A percentile compares a stretch with the other conserved stretches of the same genome.
Evolutionary conservation across 2,888 invertebrate species (phyloP).

Genomic region (Apotomis capreana): DNA sequence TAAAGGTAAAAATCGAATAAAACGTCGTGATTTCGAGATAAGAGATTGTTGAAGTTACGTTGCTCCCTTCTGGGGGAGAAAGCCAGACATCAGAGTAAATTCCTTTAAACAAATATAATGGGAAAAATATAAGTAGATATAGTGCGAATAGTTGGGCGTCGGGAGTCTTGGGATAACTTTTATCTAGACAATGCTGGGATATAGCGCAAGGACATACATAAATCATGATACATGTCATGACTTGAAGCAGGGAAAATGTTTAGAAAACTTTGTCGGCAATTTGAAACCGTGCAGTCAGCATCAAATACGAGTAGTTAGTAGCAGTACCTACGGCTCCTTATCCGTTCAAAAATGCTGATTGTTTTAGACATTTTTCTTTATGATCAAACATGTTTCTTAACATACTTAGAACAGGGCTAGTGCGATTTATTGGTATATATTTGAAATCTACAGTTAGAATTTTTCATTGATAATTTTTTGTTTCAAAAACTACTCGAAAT

Average conservation of each 20-base stretch:
- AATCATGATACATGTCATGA: slow-evolving; percentile 4
- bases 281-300: background rate
- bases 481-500: too few species aligned
- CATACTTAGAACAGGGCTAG: too few species aligned
- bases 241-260: background rate
- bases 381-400: too few species aligned
- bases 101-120: slow-evolving; percentile 14
- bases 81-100: slow-evolving; percentile 28
- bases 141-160: background rate
- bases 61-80: slow-evolving; percentile 20
- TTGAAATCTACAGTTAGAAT: too few species aligned
- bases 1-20: slow-evolving; percentile 6
- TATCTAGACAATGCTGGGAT: slow-evolving; percentile 13
- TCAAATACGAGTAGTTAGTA: too few species aligned
- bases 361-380: too few species aligned
- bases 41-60: slow-evolving; percentile 13
- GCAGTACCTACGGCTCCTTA: too few species aligned
- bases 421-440: too few species aligned
- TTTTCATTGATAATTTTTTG: too few species aligned
- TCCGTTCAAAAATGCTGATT: too few species aligned
- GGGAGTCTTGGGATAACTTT: slow-evolving; percentile 3
- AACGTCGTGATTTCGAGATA: background rate
- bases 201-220: background rate
- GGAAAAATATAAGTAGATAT: background rate
- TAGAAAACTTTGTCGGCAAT: background rate